Base-by-base conservation (phyloP, 2,113 vertebrate species). In the Cyanocitta stelleri region DNA sequence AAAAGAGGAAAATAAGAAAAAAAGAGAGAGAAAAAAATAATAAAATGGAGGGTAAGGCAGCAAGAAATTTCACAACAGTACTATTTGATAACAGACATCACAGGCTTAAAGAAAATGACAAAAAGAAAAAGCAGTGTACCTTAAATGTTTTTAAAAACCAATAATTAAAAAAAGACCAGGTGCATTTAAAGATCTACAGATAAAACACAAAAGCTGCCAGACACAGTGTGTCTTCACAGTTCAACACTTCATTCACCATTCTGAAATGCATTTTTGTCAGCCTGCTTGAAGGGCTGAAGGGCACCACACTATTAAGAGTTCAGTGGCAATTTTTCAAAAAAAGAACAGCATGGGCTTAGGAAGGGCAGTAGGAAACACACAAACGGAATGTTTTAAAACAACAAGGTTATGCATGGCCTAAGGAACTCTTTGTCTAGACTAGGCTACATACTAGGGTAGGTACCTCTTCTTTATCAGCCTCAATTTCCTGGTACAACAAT, bases 391-490 rank as follows among this genome's bases (percentile, higher is more conserved):
- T 83, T 95, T 85, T 75, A 71, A 94, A 97, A 96, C 85, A 37
- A 98, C 93, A 89, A 95, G 97, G 97, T 97, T 97, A 97, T 95
- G 95, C 84, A 94, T 95, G 90, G 97, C 97, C 98, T 97, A 97
- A 68, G 97, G 92, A 97, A 97, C 90, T 97, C 96, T 97, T 90
- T 98, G 95, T 96, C 98, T 98, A 98, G 92, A 98, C 98, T 99
- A 98, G 16, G 86, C 98, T 98, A 99, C 97, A 97, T 77, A 97
- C 90, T 85, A 85, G 96, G 97, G 96, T 96, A 97, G 97, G 98
- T 99, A 99, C 99, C 99, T 99, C 98, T 97, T 99, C 98, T 98
- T 99, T 98, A 96, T 98, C 98, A 98, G 98, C 97, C 97, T 99
- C 99, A 99, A 98, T 97, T 97, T 99, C 99, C 97, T 98, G 98